Evolutionary conservation across 2,113 vertebrate species (phyloP).

Genomic region (Anguilla japonica): DNA sequence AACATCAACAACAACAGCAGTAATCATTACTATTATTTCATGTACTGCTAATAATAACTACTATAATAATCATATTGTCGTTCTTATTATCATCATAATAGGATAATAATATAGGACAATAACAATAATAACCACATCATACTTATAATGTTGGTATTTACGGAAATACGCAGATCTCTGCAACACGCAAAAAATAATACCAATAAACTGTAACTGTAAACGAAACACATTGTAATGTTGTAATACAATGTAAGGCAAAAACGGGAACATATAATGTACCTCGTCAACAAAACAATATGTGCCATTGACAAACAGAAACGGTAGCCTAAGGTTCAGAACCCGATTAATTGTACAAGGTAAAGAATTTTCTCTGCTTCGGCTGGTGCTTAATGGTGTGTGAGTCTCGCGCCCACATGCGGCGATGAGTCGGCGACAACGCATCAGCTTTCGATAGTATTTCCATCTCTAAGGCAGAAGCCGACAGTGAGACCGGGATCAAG

Average conservation of each 20-base stretch:
- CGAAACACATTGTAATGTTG: neutral
- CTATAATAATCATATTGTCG: no score
- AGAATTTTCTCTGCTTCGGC: conserved; percentile 46
- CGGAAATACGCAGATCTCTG: neutral
- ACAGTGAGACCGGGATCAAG: neutral
- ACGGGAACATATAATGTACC: conserved; percentile 49
- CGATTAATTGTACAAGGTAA: conserved; percentile 54
- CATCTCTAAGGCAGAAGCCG: neutral
- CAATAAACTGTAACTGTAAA: neutral
- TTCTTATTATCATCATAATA: no score
- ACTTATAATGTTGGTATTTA: neutral
- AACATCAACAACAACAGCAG: neutral
- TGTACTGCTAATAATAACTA: neutral
- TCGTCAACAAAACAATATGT: conserved; percentile 66
- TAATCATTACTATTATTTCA: neutral
- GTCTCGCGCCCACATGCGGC: conserved; percentile 56
- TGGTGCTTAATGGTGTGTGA: conserved; percentile 62
- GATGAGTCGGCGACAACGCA: conserved; percentile 20
- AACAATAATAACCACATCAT: neutral
- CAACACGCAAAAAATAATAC: neutral
- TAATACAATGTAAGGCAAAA: conserved; percentile 46
- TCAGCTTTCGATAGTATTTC: neutral
- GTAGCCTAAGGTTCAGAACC: conserved; percentile 26
- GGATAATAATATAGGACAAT: neutral
- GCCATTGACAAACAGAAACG: conserved; percentile 22